Conservation (phyloP, 2,113 vertebrate genomes). For the Eretmochelys imbricata region DNA sequence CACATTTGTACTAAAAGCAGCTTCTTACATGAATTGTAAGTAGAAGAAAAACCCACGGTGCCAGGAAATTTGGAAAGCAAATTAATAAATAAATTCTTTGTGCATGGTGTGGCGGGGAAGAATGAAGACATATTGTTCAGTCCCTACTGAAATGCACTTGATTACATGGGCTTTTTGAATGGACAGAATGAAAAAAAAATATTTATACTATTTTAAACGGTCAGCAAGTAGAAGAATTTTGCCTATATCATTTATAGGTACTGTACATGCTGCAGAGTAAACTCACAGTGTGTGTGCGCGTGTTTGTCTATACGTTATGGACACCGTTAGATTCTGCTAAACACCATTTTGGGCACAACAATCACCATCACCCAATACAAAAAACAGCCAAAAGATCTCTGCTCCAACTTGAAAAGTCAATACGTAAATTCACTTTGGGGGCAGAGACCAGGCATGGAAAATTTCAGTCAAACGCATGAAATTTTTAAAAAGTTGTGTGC, state of each 20-base stretch:
- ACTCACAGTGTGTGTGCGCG: neutral
- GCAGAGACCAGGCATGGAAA: neutral
- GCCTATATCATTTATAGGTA: slow-evolving; percentile 31
- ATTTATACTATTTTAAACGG: neutral
- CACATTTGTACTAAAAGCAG: neutral
- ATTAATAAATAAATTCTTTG: slow-evolving; percentile 16
- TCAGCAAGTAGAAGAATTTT: fast-evolving
- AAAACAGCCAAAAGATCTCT: neutral
- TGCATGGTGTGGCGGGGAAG: slow-evolving; percentile 10
- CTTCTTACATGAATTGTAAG: slow-evolving; percentile 27
- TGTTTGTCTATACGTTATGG: neutral
- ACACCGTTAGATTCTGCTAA: neutral
- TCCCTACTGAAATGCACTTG: neutral
- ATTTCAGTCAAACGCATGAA: neutral
- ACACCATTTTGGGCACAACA: neutral
- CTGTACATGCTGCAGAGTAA: neutral
- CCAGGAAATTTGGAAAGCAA: slow-evolving; percentile 32
- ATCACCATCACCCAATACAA: neutral
- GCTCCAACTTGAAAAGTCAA: neutral
- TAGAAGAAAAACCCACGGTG: slow-evolving; percentile 26
- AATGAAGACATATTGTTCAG: slow-evolving; percentile 22
- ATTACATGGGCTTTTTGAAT: neutral
- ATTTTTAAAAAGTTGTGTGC: neutral
- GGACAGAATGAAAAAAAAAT: neutral
- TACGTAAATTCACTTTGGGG: neutral